Evolutionary conservation across 2,888 invertebrate species (phyloP), one percentile per base, ranked within the genome.

Genomic region (Beris morrisii): DNA sequence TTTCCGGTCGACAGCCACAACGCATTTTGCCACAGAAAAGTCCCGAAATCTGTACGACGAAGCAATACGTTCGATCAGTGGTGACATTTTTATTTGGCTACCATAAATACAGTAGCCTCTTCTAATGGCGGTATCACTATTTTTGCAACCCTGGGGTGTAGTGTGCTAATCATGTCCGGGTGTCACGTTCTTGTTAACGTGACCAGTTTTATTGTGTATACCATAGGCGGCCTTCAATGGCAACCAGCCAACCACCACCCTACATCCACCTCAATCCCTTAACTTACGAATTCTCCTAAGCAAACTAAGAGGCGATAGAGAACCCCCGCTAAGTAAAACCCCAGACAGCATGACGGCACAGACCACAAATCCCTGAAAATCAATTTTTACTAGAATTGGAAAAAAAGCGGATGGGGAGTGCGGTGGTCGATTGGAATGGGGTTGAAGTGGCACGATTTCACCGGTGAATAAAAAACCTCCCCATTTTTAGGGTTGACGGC

Each of bases 361-460:
- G 28, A 52, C 61, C 61, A 61, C 61, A 61, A 61, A 61, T 61
- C 52, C 61, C 61, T 61, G 50, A 61, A 61, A 50, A 61, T 50
- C 52, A 50, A 61, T 50, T 52, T 61, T 50, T 61, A 50, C 61
- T 61, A 43, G 9, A 22, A 61, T 50, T 61, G 32, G 61, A 45
- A 50, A 52, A 50, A 50, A 52, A 38, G 61, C 50, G 50, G 61
- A 43, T 15, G 50, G 22, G 11, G 22, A 22, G 46, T 48, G 11
- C 48, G 6, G 5, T 4, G n/a, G 13, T 13, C n/a, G 6, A 11
- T 48, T 15, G 11, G n/a, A 2, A 48, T 48, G 6, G n/a, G n/a
- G 6, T 15, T 48, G 11, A 48, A 48, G 15, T 12, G 15, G 13
- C 4, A 5, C 48, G 6, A 48, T 13, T n/a, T 15, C 15, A 54